phyloP scores from a whole-genome alignment of 2,797 vertebrate species.

The Luscinia megarhynchos region DNA sequence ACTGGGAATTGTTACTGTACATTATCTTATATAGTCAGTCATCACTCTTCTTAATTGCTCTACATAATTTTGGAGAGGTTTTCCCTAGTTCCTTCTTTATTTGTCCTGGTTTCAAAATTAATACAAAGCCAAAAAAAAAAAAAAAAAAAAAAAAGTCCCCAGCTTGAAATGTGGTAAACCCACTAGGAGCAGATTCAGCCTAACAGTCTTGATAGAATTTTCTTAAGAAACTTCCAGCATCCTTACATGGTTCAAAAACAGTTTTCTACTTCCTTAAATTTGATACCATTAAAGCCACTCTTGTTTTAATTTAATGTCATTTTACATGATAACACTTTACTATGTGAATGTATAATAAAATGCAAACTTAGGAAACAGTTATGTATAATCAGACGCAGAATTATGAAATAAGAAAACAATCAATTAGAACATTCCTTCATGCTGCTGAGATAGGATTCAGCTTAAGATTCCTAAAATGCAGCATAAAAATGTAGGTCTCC shows the following conservation, averaged over 20 bases:
- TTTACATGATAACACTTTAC: not conserved
- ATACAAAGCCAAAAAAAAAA: not conserved
- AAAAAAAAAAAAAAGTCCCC: not conserved
- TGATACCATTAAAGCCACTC: not conserved
- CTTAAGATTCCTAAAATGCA: not conserved
- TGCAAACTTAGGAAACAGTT: not conserved
- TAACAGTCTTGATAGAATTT: not conserved
- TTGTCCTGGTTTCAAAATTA: not conserved
- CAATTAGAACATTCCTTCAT: not conserved
- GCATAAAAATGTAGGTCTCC: not conserved
- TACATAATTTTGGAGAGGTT: not conserved
- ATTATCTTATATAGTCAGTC: not conserved
- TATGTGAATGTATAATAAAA: not conserved
- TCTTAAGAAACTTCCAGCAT: not conserved
- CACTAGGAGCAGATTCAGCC: not conserved
- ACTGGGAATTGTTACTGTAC: not conserved
- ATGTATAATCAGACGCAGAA: not conserved
- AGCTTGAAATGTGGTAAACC: not conserved
- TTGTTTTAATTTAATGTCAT: not conserved
- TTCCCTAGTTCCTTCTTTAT: not conserved
- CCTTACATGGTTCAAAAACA: not conserved
- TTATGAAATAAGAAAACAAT: not conserved
- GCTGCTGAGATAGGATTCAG: not conserved
- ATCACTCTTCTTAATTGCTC: not conserved
- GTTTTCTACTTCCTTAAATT: not conserved